These are phyloP conservation scores for Athalia circularis DNA, from an alignment of 2,888 invertebrate genomes.

Conservation along the genomic window DNA sequence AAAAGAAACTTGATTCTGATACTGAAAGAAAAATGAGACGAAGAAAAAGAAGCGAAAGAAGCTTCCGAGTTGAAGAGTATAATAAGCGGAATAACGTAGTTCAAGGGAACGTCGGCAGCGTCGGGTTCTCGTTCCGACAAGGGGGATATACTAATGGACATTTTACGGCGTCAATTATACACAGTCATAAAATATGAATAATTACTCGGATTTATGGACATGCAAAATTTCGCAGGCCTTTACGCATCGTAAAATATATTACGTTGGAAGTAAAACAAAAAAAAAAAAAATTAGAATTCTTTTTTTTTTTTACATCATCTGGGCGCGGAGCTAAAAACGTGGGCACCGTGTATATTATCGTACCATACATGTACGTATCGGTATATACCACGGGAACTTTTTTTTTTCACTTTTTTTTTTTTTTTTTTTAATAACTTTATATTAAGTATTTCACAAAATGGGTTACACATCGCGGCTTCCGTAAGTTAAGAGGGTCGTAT, in stretches of 20 bases:
- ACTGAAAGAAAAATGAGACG: not conserved
- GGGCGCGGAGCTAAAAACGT: too few relatives aligned
- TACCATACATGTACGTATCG: too few relatives aligned
- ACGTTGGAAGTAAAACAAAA: not conserved
- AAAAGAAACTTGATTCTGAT: too few relatives aligned
- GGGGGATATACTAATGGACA: conserved; percentile 64
- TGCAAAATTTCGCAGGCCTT: conserved; percentile 58
- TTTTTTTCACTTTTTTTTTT: too few relatives aligned
- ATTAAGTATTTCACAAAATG: not conserved
- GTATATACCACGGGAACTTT: too few relatives aligned
- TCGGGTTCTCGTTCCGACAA: not conserved
- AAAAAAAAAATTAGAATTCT: too few relatives aligned
- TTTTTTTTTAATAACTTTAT: too few relatives aligned
- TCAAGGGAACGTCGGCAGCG: conserved; percentile 2
- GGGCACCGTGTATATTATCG: too few relatives aligned
- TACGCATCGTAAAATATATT: conserved; percentile 57
- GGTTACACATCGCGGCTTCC: not conserved
- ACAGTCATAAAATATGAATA: conserved; percentile 69
- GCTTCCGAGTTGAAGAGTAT: not conserved
- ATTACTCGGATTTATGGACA: conserved; percentile 63
- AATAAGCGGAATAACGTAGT: not conserved
- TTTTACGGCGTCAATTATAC: conserved; percentile 70
- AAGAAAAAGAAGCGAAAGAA: not conserved
- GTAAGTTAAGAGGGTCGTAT: not conserved
- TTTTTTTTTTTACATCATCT: too few relatives aligned